These are phyloP conservation scores for Drosophila pseudotakahashii DNA, from an alignment of 2,888 invertebrate species.

Conservation along the genomic window DNA sequence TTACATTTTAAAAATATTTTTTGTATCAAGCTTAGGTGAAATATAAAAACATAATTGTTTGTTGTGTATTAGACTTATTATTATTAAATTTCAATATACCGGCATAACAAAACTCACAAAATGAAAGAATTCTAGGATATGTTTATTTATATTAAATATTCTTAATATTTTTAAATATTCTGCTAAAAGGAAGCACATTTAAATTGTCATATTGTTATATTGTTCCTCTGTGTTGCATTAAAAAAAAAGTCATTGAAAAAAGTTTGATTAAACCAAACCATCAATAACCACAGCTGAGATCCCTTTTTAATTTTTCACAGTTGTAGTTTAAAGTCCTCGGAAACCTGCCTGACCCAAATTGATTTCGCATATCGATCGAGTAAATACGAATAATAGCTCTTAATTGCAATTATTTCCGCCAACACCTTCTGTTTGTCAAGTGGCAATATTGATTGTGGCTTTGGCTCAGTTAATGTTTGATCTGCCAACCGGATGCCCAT, in stretches of 20 bases:
- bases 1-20: too few relatives aligned
- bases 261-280: neutral
- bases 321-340: neutral
- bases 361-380: conserved; percentile 56
- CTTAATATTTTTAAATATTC: too few relatives aligned
- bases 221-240: neutral
- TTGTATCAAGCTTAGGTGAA: too few relatives aligned
- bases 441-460: conserved; percentile 56
- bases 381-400: conserved; percentile 57
- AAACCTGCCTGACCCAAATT: conserved; percentile 20
- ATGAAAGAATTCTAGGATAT: too few relatives aligned
- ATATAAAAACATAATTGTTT: too few relatives aligned
- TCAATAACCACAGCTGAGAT: conserved; percentile 9
- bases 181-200: too few relatives aligned
- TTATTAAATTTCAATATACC: too few relatives aligned
- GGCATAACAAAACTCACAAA: too few relatives aligned
- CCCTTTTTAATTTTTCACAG: too few relatives aligned
- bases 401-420: conserved; percentile 59
- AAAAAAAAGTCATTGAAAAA: neutral
- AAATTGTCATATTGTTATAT: neutral
- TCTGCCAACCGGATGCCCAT: conserved; percentile 47
- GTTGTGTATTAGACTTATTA: too few relatives aligned
- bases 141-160: too few relatives aligned
- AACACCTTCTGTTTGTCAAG: conserved; percentile 44
- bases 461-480: conserved; percentile 35